These are phyloP conservation scores for Psittacula echo DNA, from an alignment of 2,797 vertebrate species.

Conservation along the genomic window DNA sequence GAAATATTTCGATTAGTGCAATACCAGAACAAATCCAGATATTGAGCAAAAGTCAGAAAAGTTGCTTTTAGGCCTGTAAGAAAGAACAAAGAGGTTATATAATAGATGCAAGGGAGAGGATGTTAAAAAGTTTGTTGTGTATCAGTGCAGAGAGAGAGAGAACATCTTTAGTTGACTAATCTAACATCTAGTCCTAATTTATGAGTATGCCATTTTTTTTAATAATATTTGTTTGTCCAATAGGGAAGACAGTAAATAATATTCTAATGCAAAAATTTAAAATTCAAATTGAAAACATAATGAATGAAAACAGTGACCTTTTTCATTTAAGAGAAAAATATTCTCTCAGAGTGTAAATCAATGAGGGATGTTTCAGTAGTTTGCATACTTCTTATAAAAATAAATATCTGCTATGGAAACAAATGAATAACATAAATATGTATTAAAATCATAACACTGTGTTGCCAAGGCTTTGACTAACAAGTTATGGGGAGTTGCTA, in stretches of 20 bases:
- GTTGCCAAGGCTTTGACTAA: constrained; percentile 66
- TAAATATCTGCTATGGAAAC: constrained; percentile 66
- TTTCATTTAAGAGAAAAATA: constrained; percentile 62
- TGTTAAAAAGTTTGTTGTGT: not conserved
- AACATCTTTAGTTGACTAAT: constrained; percentile 31
- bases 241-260: constrained; percentile 50
- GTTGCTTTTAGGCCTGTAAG: not conserved
- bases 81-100: not conserved
- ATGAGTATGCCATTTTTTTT: not conserved
- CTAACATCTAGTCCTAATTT: constrained; percentile 13
- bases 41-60: not conserved
- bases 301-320: constrained; percentile 58
- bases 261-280: constrained; percentile 51
- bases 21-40: not conserved
- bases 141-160: not conserved
- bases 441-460: constrained; percentile 49
- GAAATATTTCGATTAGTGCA: not conserved
- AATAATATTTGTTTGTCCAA: constrained; percentile 15
- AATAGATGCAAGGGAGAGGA: not conserved
- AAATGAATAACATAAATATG: constrained; percentile 62
- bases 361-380: constrained; percentile 27
- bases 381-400: constrained; percentile 59
- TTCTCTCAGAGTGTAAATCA: constrained; percentile 55
- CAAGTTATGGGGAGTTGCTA: constrained; percentile 75
- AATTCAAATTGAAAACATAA: constrained; percentile 59